phyloP scores from a whole-genome alignment of 2,888 invertebrate species.

The Melipona beecheii region DNA sequence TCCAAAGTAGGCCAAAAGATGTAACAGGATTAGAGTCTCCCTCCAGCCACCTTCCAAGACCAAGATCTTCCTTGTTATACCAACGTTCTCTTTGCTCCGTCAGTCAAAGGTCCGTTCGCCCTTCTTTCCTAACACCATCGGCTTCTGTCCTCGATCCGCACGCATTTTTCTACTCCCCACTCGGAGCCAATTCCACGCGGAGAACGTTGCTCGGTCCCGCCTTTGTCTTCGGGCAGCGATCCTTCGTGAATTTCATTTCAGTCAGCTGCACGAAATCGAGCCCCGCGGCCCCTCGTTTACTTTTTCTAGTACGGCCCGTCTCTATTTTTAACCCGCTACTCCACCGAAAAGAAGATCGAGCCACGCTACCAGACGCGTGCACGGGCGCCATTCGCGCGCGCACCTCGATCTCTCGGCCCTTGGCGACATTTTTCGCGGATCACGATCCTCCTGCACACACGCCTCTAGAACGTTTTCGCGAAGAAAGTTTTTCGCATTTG shows the following conservation, averaged over 20 bases:
- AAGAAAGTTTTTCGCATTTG: background rate
- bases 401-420: background rate
- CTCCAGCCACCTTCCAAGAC: background rate
- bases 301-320: conserved; percentile 76
- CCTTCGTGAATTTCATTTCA: conserved; percentile 79
- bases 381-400: background rate
- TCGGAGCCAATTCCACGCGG: conserved; percentile 33
- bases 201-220: conserved; percentile 66
- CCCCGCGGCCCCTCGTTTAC: conserved; percentile 68
- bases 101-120: background rate
- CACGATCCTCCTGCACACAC: background rate
- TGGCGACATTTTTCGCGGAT: background rate
- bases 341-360: conserved; percentile 66
- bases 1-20: background rate
- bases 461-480: background rate
- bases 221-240: conserved; percentile 75
- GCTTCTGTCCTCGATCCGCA: conserved; percentile 32
- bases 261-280: conserved; percentile 77
- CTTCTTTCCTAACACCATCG: background rate
- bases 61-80: background rate
- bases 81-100: background rate
- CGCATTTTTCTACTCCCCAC: conserved; percentile 35
- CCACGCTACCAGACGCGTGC: conserved; percentile 20
- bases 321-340: conserved; percentile 75
- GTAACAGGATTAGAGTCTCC: background rate